Evolutionary conservation across 1,140 invertebrate species (phyloP), one percentile per base, ranked within the genome.

Genomic region (Euwallacea similis): DNA sequence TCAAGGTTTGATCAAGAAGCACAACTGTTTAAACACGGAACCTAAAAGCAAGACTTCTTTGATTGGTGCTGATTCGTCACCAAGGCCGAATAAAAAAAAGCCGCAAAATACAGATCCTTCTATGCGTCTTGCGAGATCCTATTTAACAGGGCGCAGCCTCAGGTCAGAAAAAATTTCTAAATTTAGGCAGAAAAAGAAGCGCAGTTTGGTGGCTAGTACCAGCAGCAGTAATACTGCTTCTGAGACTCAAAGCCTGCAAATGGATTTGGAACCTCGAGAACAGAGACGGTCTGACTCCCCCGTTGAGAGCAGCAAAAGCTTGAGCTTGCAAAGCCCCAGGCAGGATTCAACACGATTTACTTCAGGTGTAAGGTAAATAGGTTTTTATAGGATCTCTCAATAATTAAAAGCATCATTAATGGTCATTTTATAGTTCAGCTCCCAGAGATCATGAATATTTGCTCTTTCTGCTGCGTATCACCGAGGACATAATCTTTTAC

Each of bases 401-500:
- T 50, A 50, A 11, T 50, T 15, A 56, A 56, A 2, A 13, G 2
- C 1, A 56, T 13, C 54, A 2, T 16, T 56, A 50, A 50, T 59
- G 21, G 41, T 46, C 10, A 58, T 66, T 47, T 74, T 77, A 8
- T 47, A 78, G 77, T 56, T 33, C 64, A 21, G 64, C 21, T 33
- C 21, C 21, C 21, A 67, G 53, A 62, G 75, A 79, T 16, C 75
- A 78, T 33, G 77, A 80, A 69, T 80, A 79, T 59, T 33, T 78
- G 9, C 75, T 77, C 54, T 80, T 80, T 75, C 69, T 78, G 6
- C 65, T 80, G 46, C 68, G 77, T 66, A 77, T 80, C 11, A 80
- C 77, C n/a, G 79, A 80, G 68, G 79, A 80, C 69, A 80, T 80
- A 44, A 77, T 80, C 46, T 69, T 77, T 8, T 77, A 77, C 61